Evolutionary conservation across 2,888 invertebrate genomes (phyloP).

Genomic region (Lathronympha strigana): DNA sequence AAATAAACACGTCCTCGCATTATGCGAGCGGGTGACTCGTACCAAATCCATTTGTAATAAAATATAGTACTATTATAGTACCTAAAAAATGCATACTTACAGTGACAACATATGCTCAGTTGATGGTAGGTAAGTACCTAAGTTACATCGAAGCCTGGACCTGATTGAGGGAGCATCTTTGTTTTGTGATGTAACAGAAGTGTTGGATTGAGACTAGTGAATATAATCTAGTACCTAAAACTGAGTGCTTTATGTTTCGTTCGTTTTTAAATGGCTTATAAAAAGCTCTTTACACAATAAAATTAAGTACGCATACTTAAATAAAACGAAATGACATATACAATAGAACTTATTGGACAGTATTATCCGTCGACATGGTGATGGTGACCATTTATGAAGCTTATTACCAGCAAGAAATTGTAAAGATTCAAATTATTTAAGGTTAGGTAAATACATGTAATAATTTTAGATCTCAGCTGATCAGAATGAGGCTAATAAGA

Average conservation of each 20-base stretch:
- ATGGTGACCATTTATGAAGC: constrained; percentile 42
- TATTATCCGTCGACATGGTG: constrained; percentile 46
- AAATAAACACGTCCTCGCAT: constrained; percentile 72
- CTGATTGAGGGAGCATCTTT: constrained; percentile 47
- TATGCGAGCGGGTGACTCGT: constrained; percentile 64
- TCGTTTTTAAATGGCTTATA: constrained; percentile 66
- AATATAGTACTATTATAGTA: constrained; percentile 54
- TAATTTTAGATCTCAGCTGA: constrained; percentile 63
- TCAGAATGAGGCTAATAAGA: constrained; percentile 78
- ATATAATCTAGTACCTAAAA: constrained; percentile 55
- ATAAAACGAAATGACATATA: constrained; percentile 52
- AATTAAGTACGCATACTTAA: constrained; percentile 51
- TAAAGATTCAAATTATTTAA: constrained; percentile 30
- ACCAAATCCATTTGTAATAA: constrained; percentile 72
- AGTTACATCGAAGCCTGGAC: constrained; percentile 50
- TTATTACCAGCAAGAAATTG: constrained; percentile 37
- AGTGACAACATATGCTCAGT: constrained; percentile 56
- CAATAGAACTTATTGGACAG: constrained; percentile 66
- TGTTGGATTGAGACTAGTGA: constrained; percentile 64
- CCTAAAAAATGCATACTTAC: constrained; percentile 49
- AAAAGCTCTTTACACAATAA: constrained; percentile 60
- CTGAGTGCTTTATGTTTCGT: constrained; percentile 74
- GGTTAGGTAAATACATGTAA: constrained; percentile 45
- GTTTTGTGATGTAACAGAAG: constrained; percentile 34
- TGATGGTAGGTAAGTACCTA: constrained; percentile 52